Base-by-base conservation (phyloP, 2,888 invertebrate genomes). In the Timandra comae region DNA sequence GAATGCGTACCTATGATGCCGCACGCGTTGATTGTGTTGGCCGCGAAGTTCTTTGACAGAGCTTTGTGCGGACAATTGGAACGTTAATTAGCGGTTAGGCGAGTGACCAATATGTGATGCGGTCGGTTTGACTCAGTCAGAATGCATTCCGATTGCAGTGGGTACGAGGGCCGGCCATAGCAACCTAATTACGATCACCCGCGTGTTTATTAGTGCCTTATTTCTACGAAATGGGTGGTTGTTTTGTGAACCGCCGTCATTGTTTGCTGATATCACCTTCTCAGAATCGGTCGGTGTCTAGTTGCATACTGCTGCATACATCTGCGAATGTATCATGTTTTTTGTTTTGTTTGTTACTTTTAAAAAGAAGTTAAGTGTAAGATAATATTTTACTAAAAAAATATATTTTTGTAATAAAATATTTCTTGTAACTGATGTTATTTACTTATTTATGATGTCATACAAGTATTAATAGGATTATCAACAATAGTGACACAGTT, bases 141-240 rank as follows among this genome's bases (percentile, higher is more conserved):
- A 30, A 37, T 52, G 53, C 48, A 51, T 49, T 46, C 43, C 33
- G 30, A 33, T 35, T 34, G 34, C n/a, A n/a, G n/a, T 16, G 4
- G 16, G 16, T 6, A 3, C 11, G 7, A n/a, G 23, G 22, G 11
- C 24, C 24, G 24, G 9, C 11, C 11, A 11, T 10, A 11, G 2
- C 10, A 9, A 24, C 24, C 33, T 29, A 23, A 30, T 28, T 30
- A 41, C 36, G 43, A n/a, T 36, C 31, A 33, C 23, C 12, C 23
- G 53, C 54, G 51, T 68, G 69, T 72, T 69, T 69, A 63, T 61
- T 57, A 61, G 58, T 48, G 45, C 45, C 55, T 46, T 33, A 56
- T 56, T 79, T 76, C 77, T 63, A 60, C 49, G 76, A 78, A 78
- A 40, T 49, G 56, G 49, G 43, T 43, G 46, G 35, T 35, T 55